A percentile compares a stretch with the other conserved stretches of the same genome.
Evolutionary conservation across 2,888 invertebrate species (phyloP).

Genomic region (Tipula confusa): DNA sequence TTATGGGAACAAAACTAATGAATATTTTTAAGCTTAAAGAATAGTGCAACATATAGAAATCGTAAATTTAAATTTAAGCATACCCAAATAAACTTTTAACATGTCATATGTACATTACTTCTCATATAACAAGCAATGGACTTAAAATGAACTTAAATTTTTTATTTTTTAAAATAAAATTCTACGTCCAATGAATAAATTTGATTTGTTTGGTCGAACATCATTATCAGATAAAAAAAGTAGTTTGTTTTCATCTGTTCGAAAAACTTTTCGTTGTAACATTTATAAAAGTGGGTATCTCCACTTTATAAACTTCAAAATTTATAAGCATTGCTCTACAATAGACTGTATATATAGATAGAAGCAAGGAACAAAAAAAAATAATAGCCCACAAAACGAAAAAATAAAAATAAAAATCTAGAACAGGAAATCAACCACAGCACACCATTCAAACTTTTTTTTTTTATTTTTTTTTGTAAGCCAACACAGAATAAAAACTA

Average conservation of each 20-base stretch:
- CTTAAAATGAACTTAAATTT: neutral
- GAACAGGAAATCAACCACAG: conserved; percentile 12
- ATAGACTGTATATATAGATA: neutral
- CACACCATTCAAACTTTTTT: neutral
- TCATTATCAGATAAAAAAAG: neutral
- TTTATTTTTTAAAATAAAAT: neutral
- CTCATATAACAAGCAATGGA: too few relatives aligned
- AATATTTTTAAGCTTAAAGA: too few relatives aligned
- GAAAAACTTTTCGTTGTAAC: neutral
- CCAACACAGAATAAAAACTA: neutral
- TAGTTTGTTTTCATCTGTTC: neutral
- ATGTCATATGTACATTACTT: neutral
- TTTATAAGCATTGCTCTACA: neutral
- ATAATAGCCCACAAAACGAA: neutral
- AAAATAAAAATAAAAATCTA: neutral
- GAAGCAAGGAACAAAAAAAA: neutral
- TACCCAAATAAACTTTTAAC: neutral
- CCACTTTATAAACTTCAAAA: neutral
- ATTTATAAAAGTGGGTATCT: neutral
- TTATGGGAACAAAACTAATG: too few relatives aligned
- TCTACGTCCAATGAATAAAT: neutral
- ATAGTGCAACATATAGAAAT: neutral
- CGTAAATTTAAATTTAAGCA: neutral
- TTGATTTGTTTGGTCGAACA: neutral
- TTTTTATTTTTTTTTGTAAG: too few relatives aligned